Evolutionary conservation across 2,888 invertebrate species (phyloP).

Genomic region (Lycia hirtaria): DNA sequence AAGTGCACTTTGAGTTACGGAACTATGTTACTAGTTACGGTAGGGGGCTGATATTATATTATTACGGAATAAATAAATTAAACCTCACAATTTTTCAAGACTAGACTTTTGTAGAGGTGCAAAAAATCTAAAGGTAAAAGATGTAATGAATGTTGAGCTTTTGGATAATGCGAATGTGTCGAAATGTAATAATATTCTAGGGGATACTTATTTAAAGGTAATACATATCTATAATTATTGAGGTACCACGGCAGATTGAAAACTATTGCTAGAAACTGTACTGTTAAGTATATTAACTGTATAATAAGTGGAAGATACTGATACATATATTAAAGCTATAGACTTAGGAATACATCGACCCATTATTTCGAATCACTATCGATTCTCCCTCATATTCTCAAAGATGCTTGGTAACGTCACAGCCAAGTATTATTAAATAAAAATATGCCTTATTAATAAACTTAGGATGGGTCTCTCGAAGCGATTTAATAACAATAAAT

Average conservation of each 20-base stretch:
- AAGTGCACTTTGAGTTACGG: conserved; percentile 84
- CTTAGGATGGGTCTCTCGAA: conserved; percentile 28
- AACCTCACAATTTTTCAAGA: neutral
- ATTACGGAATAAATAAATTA: neutral
- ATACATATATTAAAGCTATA: conserved; percentile 82
- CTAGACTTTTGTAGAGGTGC: no score
- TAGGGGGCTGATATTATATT: conserved; percentile 26
- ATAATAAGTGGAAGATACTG: conserved; percentile 80
- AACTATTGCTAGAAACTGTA: conserved; percentile 75
- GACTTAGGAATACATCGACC: conserved; percentile 76
- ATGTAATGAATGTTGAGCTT: conserved; percentile 17
- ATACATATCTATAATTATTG: conserved; percentile 67
- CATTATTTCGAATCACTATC: conserved; percentile 35
- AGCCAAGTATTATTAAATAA: conserved; percentile 44
- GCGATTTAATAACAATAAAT: conserved; percentile 34
- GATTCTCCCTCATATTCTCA: conserved; percentile 20
- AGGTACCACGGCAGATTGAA: conserved; percentile 80
- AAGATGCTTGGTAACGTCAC: conserved; percentile 45
- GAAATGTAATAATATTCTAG: conserved; percentile 35
- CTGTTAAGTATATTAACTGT: conserved; percentile 69
- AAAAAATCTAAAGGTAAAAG: no score
- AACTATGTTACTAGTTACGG: conserved; percentile 73
- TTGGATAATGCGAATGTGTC: neutral
- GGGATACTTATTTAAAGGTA: conserved; percentile 40
- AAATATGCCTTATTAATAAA: conserved; percentile 36